Base-by-base conservation (phyloP, 2,797 vertebrate genomes). In the Oreochromis grahami region DNA sequence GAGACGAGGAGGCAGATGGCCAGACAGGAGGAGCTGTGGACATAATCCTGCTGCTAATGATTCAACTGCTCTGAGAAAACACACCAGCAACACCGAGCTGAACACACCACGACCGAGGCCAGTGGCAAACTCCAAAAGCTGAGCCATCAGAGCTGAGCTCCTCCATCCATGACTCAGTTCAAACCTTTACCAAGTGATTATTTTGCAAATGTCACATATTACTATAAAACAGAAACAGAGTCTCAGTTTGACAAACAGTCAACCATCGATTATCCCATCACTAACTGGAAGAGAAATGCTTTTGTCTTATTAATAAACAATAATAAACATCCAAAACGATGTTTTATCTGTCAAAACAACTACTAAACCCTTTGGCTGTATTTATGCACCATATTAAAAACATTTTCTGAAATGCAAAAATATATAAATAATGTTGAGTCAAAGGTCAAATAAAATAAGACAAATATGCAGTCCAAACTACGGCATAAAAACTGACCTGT, bases 21-120 rank as follows among this genome's bases (percentile, higher is more conserved):
- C 83, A 70, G 76, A 82, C 52, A 38, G 53, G 87, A 70, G 60
- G 82, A 68, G 76, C 79, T 76, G 17, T 50, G 43, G 60, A 26
- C 50, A 77, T 86, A 91, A 92, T 92, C 92, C 90, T 80, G 82
- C 74, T 63, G 83, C 88, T 92, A 88, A 88, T 45, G 72, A 81
- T 79, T 68, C 48, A 72, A 81, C 38, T 29, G 63, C 41, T 82
- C 50, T 13, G 12, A 82, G 56, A 19, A 74, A 84, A 60, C 45
- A 78, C 53, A 58, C n/a, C 15, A 5, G 77, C 52, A 36, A 79
- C 65, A 29, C 29, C 1, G 9, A 79, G 32, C 14, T 3, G 21
- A 80, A 56, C 53, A 17, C 55, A 17, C 3, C 56, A 34, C 9
- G 29, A 1, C 17, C 6, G 17, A 36, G 17, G 17, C 9, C 55